Base-by-base conservation (phyloP, 1,140 invertebrate species). In the Diplogasteroides magnus region DNA sequence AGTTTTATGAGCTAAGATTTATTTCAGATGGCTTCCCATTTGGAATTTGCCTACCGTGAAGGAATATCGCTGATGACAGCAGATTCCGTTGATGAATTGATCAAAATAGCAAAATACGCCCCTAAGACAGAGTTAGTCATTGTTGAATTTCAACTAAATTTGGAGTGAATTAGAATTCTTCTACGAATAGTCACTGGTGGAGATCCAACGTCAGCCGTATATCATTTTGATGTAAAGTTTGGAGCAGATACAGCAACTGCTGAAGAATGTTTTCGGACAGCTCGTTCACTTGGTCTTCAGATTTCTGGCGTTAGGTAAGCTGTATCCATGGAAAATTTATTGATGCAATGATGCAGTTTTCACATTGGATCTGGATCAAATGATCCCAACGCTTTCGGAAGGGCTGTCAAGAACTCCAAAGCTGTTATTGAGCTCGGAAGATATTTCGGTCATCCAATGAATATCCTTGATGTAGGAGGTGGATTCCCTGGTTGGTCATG, bases 191-290 rank as follows among this genome's bases (percentile, higher is more conserved):
- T 98, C 81, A 89, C 92, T 67, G 93, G 91, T 75, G 92, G 94
- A 82, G 92, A 93, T 71, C 88, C 88, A 81, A 87, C n/a, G n/a
- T n/a, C 88, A 61, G 91, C 93, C 1, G 90, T 91, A 81, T 97
- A 92, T 83, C 90, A 89, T 72, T 86, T 98, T 31, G 93, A 94
- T 32, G 90, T 93, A 85, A 98, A 98, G 85, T 98, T 96, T 86
- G 95, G 95, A 28, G 94, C 91, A 83, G 89, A 94, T 83, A 88
- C 77, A 31, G 65, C 74, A 23, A 85, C 94, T 82, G 93, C 90
- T 15, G 88, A 89, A 0, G 85, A 87, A 14, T 86, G 98, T 28
- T 86, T 98, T 29, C 86, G 88, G 68, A 82, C 90, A 37, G 93
- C 95, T 0, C 86, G 87, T 59, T 85, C 87, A 28, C 84, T 92